Percentiles rank a stretch among this genome's conserved stretches.
Evolutionary conservation across 2,113 vertebrate genomes (phyloP).

Genomic region (Malurus elegans): DNA sequence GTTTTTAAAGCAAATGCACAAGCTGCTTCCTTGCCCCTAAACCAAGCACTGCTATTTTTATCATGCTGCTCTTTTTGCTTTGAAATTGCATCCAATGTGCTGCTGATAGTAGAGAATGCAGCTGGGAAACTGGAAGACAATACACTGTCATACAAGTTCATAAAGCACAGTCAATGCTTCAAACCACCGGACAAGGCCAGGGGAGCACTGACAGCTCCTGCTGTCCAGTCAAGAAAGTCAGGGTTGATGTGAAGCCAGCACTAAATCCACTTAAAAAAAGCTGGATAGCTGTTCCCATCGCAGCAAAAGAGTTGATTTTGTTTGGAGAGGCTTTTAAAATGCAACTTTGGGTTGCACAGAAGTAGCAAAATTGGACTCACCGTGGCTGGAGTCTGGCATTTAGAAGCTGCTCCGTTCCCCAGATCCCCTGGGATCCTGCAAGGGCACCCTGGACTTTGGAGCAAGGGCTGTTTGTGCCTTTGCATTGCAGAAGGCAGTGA

Average conservation of each 20-base stretch:
- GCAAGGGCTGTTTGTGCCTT: background rate
- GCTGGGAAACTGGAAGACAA: background rate
- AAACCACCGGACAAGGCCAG: background rate
- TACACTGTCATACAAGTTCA: background rate
- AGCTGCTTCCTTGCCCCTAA: background rate
- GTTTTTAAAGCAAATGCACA: background rate
- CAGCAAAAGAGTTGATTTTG: background rate
- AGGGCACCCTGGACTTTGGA: fast-evolving
- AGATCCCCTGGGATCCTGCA: background rate
- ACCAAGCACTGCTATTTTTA: background rate
- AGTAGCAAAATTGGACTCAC: background rate
- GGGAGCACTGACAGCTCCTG: background rate
- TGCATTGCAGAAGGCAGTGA: background rate
- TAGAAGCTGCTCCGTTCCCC: background rate
- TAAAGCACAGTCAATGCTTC: background rate
- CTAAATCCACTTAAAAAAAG: background rate
- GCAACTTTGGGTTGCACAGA: background rate
- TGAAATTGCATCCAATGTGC: background rate
- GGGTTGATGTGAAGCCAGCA: background rate
- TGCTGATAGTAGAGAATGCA: background rate
- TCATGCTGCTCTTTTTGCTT: background rate
- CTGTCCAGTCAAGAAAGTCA: background rate
- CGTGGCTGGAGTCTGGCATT: background rate
- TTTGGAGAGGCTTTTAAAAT: background rate
- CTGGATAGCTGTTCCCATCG: background rate